Percentiles rank a stretch among this genome's conserved stretches.
Conservation (phyloP, 2,888 invertebrate species). For the Leptopilina myrica region DNA sequence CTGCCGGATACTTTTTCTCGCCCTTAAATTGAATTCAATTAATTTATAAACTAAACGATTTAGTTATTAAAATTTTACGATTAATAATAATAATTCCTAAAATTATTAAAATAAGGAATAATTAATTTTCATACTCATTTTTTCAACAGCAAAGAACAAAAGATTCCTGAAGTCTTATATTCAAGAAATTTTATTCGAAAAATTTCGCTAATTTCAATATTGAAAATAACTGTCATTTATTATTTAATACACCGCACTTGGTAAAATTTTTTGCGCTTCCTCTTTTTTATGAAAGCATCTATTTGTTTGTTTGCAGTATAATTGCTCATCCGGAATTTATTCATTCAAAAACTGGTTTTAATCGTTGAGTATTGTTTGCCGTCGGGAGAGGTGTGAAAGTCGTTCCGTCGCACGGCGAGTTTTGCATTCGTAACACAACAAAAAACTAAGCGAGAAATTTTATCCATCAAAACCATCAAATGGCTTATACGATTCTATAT, state of each 20-base stretch:
- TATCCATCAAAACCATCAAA: not conserved
- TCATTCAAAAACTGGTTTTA: conserved; percentile 33
- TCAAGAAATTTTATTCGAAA: no score
- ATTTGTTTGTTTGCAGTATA: conserved; percentile 37
- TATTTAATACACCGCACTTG: not conserved
- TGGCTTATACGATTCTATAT: no score
- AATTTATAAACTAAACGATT: no score
- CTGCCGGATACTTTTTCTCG: no score
- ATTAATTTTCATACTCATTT: no score
- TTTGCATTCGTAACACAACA: conserved; percentile 28
- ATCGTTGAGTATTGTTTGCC: conserved; percentile 57
- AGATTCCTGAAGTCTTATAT: no score
- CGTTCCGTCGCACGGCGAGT: conserved; percentile 68
- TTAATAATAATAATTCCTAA: no score
- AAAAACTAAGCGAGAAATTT: not conserved
- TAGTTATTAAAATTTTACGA: no score
- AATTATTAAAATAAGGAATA: no score
- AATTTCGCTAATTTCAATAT: no score
- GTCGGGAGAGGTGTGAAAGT: conserved; percentile 67
- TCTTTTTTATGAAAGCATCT: conserved; percentile 14
- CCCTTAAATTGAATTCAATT: no score
- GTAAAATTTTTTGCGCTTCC: conserved; percentile 18
- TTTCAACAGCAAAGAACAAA: no score
- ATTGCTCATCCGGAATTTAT: conserved; percentile 33
- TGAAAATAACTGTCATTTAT: not conserved